Conservation (phyloP, 2,113 vertebrate genomes). For the Heterocephalus glaber region DNA sequence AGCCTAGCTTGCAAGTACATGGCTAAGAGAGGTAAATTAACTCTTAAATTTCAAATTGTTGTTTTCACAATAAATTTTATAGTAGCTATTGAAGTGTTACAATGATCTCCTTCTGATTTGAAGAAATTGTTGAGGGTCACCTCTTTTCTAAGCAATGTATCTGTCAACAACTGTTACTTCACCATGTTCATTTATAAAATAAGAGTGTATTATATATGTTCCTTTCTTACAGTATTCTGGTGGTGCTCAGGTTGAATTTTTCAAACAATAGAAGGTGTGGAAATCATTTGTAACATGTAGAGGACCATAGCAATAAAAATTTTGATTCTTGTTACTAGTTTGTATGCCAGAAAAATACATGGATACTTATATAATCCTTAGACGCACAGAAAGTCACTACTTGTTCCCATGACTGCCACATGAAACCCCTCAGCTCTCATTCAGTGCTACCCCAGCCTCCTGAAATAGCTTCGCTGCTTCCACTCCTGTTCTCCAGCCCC, state of each 20-base stretch:
- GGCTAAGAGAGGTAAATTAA: not conserved
- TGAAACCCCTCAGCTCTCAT: not conserved
- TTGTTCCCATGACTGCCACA: not conserved
- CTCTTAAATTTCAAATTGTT: not conserved
- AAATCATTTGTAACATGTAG: constrained; percentile 11
- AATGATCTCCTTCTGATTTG: not conserved
- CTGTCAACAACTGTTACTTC: not conserved
- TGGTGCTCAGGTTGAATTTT: not conserved
- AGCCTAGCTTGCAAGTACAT: not conserved
- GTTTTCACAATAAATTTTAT: not conserved
- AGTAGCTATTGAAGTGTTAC: not conserved
- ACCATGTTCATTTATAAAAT: not conserved
- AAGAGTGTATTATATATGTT: not conserved
- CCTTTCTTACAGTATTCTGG: not conserved
- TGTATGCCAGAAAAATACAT: not conserved
- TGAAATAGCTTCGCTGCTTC: not conserved
- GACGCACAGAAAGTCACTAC: not conserved
- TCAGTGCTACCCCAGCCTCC: not conserved
- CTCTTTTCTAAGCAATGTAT: not conserved
- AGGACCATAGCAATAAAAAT: not conserved
- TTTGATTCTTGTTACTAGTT: not conserved
- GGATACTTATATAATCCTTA: not conserved
- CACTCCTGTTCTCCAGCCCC: not conserved
- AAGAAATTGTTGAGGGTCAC: not conserved
- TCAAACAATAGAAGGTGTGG: not conserved